phyloP scores from a whole-genome alignment of 1,140 invertebrate species.

The Drosophila insularis region DNA sequence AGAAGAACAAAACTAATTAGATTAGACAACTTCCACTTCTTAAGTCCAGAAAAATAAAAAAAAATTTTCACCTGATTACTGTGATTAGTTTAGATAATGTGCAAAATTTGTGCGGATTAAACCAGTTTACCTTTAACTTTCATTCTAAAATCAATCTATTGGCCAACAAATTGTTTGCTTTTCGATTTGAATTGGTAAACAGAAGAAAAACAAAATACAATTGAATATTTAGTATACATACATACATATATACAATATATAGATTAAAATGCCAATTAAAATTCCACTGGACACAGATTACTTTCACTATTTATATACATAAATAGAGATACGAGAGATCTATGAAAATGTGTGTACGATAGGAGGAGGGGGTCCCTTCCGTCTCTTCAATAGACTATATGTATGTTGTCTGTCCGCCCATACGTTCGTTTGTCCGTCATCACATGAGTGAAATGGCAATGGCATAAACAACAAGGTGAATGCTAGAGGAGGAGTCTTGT shows the following conservation, averaged over 20 bases:
- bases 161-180: background rate
- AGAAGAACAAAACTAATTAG: no score
- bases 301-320: constrained; percentile 2
- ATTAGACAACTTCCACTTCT: no score
- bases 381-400: no score
- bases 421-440: constrained; percentile 43
- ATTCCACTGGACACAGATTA: constrained; percentile 5
- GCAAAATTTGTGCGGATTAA: background rate
- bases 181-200: background rate
- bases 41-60: background rate
- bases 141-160: background rate
- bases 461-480: constrained; percentile 26
- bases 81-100: constrained; percentile 2
- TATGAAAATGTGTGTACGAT: background rate
- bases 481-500: constrained; percentile 38
- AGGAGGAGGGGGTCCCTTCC: background rate
- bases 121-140: background rate
- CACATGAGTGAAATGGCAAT: constrained; percentile 31
- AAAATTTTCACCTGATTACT: background rate
- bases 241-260: background rate
- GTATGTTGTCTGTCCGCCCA: no score
- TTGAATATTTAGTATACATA: background rate
- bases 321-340: background rate
- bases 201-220: background rate
- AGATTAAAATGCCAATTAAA: constrained; percentile 9